These are phyloP conservation scores for Stratiolaelaps scimitus DNA, from an alignment of 1,140 invertebrate genomes.

Conservation along the genomic window DNA sequence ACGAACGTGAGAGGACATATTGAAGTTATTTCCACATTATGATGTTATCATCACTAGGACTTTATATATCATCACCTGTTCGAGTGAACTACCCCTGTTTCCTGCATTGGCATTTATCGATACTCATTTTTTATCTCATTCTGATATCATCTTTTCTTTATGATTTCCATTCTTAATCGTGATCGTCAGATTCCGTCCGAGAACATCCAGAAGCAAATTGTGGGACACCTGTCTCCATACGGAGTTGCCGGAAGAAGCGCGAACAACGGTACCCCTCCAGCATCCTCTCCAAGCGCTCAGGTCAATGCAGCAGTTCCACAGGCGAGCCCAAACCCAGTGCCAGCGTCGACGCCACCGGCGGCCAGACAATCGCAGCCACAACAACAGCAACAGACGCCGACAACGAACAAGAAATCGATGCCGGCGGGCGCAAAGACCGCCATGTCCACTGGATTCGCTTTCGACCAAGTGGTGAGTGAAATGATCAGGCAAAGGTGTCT, in stretches of 20 bases:
- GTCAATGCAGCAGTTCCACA: background rate
- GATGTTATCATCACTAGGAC: too few relatives aligned
- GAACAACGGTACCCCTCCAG: background rate
- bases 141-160: too few relatives aligned
- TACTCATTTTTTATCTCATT: too few relatives aligned
- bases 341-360: background rate
- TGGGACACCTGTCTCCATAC: constrained; percentile 15
- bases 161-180: too few relatives aligned
- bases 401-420: background rate
- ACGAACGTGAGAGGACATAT: too few relatives aligned
- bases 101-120: too few relatives aligned
- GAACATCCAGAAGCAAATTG: constrained; percentile 23
- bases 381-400: background rate
- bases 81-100: too few relatives aligned
- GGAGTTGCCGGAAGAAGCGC: constrained; percentile 1
- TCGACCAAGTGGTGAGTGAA: constrained; percentile 4
- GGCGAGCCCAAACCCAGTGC: background rate
- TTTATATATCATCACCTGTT: too few relatives aligned
- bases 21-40: too few relatives aligned
- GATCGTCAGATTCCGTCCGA: background rate
- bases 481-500: too few relatives aligned
- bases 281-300: background rate
- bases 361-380: background rate
- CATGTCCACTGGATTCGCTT: constrained; percentile 3
- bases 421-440: background rate